Evolutionary conservation across 2,797 vertebrate genomes (phyloP).

Genomic region (Oceanodroma leucorhoa): DNA sequence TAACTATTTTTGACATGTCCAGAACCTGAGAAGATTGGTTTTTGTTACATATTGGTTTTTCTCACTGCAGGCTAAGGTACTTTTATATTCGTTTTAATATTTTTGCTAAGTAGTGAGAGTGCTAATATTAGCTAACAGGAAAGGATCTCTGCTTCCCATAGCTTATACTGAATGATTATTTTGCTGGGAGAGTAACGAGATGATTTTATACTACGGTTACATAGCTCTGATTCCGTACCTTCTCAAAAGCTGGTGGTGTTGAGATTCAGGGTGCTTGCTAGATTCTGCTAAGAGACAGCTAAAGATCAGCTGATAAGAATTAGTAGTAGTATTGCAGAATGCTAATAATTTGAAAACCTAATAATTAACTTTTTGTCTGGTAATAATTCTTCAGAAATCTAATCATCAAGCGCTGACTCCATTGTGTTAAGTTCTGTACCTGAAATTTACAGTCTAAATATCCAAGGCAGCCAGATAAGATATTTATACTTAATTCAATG

Average conservation of each 20-base stretch:
- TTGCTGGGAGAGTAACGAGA: not conserved
- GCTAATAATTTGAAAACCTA: not conserved
- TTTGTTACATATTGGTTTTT: not conserved
- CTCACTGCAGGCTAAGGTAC: conserved; percentile 3
- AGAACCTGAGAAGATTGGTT: not conserved
- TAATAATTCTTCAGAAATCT: not conserved
- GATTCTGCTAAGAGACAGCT: not conserved
- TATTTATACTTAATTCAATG: not conserved
- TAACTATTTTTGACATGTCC: conserved; percentile 19
- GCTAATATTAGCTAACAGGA: not conserved
- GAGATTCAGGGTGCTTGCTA: not conserved
- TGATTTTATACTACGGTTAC: not conserved
- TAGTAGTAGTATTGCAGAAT: not conserved
- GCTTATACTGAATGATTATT: not conserved
- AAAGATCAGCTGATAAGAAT: not conserved
- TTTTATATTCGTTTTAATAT: not conserved
- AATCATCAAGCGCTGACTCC: not conserved
- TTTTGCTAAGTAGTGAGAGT: not conserved
- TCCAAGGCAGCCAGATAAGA: not conserved
- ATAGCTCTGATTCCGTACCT: not conserved
- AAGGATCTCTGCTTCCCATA: conserved; percentile 14
- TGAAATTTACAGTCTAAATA: not conserved
- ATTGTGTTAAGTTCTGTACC: not conserved
- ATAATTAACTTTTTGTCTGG: not conserved
- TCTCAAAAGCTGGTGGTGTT: not conserved